phyloP scores from a whole-genome alignment of 2,797 vertebrate genomes.

The Danio albolineatus region DNA sequence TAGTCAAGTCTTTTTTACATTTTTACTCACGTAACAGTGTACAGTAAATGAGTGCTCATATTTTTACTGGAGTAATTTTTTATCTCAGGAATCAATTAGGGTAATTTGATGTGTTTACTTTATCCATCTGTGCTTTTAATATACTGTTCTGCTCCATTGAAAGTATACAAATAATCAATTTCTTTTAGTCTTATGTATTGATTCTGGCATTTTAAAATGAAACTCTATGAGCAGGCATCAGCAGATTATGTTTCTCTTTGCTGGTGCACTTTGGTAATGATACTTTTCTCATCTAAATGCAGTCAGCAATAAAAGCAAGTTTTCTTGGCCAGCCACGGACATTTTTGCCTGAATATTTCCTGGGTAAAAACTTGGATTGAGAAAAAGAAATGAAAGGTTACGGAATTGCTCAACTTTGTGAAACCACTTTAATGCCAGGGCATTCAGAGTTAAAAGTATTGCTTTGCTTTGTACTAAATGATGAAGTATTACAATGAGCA shows the following conservation, averaged over 20 bases:
- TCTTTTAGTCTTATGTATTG: not conserved
- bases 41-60: too few species aligned
- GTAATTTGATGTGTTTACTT: too few species aligned
- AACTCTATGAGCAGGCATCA: not conserved
- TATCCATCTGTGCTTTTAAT: too few species aligned
- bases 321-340: not conserved
- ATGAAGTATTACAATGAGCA: not conserved
- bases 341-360: not conserved
- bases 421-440: not conserved
- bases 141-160: not conserved
- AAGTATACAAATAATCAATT: not conserved
- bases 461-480: not conserved
- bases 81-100: too few species aligned
- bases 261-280: slow-evolving; percentile 16
- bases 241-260: not conserved
- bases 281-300: not conserved
- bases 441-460: not conserved
- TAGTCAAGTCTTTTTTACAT: too few species aligned
- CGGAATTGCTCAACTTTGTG: slow-evolving; percentile 12
- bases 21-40: too few species aligned
- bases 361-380: not conserved
- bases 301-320: not conserved
- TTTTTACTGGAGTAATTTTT: too few species aligned
- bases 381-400: slow-evolving; percentile 26
- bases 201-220: not conserved